Conservation (phyloP, 2,797 vertebrate species). For the Pogonophryne albipinna region DNA sequence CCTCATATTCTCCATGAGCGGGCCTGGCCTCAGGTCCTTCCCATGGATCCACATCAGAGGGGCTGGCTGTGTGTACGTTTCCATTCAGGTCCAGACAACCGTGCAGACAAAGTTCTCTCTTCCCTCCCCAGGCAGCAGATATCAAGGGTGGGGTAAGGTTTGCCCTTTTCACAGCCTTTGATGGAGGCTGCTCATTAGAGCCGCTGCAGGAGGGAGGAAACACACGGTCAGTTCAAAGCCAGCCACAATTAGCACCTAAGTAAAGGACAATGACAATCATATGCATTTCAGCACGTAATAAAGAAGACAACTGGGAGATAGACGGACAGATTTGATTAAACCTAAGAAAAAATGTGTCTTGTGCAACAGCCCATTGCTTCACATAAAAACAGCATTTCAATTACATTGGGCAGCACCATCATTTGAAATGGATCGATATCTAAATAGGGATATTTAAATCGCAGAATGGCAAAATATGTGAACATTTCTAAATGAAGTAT, state of each 20-base stretch:
- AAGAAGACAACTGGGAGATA: not conserved
- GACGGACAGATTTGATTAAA: no score
- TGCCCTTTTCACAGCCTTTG: conserved; percentile 76
- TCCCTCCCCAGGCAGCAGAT: conserved; percentile 48
- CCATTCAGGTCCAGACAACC: conserved; percentile 72
- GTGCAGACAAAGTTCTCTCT: conserved; percentile 37
- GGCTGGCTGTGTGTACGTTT: conserved; percentile 59
- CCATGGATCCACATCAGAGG: conserved; percentile 32
- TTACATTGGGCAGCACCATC: no score
- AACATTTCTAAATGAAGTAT: no score
- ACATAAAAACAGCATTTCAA: no score
- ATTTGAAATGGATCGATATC: no score
- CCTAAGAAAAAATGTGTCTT: no score
- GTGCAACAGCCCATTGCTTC: no score
- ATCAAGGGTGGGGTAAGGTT: conserved; percentile 38
- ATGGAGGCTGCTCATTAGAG: conserved; percentile 72
- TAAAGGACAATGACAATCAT: conserved; percentile 3
- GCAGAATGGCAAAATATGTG: no score
- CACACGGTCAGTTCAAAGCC: conserved; percentile 20
- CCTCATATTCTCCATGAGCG: conserved; percentile 22
- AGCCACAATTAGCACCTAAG: conserved; percentile 22
- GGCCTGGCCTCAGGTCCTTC: conserved; percentile 22
- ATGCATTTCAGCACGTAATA: not conserved
- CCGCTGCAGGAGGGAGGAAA: conserved; percentile 59
- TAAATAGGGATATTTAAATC: no score